Conservation (phyloP, 2,797 vertebrate species). For the Alectoris magna region DNA sequence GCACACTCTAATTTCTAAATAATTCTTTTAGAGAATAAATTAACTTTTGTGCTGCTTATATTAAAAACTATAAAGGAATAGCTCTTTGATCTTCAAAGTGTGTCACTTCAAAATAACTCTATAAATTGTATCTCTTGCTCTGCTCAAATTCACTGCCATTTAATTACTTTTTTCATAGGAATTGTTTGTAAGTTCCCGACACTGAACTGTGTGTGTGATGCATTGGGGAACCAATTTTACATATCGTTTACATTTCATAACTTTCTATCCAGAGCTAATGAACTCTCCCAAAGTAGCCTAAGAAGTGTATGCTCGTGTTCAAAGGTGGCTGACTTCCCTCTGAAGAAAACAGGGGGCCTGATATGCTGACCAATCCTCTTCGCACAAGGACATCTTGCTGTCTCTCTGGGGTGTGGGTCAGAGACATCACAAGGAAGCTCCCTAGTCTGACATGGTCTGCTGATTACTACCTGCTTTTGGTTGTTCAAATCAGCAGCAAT, state of each 20-base stretch:
- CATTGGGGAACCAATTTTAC: neutral
- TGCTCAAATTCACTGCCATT: conserved; percentile 12
- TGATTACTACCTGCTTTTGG: no score
- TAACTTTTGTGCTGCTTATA: neutral
- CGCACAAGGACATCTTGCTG: no score
- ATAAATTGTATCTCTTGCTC: conserved; percentile 11
- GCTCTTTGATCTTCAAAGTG: conserved; percentile 17
- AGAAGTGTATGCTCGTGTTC: neutral
- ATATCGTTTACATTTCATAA: neutral
- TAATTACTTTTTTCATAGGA: neutral
- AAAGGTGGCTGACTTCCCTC: neutral
- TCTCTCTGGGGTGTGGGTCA: no score
- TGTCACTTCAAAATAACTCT: neutral
- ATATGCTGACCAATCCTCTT: no score
- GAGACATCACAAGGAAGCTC: no score
- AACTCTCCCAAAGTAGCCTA: neutral
- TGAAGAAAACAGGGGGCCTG: no score
- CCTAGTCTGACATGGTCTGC: no score
- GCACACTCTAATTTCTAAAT: neutral
- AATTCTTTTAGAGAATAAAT: neutral
- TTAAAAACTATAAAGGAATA: neutral
- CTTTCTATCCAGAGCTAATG: neutral
- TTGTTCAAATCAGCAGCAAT: no score
- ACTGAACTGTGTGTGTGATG: neutral
- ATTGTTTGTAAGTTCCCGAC: neutral